phyloP scores from a whole-genome alignment of 2,113 vertebrate genomes.

The Sebastes fasciatus region DNA sequence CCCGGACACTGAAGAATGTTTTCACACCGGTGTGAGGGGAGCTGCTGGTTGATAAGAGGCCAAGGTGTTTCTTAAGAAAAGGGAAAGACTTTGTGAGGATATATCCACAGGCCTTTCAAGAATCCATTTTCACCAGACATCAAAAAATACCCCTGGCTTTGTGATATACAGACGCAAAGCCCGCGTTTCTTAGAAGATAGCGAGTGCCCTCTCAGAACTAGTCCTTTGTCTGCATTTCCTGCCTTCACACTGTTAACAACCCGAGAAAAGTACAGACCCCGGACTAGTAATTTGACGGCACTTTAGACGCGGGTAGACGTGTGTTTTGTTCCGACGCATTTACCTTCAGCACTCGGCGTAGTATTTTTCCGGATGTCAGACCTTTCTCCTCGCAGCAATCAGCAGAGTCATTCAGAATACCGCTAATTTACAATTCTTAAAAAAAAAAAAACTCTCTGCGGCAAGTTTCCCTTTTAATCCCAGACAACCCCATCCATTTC shows the following conservation, averaged over 20 bases:
- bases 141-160: slow-evolving; percentile 60
- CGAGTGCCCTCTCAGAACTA: slow-evolving; percentile 64
- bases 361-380: slow-evolving; percentile 62
- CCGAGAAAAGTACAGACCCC: slow-evolving; percentile 70
- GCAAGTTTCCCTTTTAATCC: slow-evolving; percentile 57
- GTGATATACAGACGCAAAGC: slow-evolving; percentile 59
- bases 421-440: slow-evolving; percentile 60
- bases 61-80: slow-evolving; percentile 40
- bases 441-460: slow-evolving; percentile 31
- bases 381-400: slow-evolving; percentile 63
- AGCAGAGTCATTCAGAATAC: slow-evolving; percentile 55
- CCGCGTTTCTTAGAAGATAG: slow-evolving; percentile 58
- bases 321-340: slow-evolving; percentile 59
- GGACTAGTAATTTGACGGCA: slow-evolving; percentile 70
- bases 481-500: slow-evolving; percentile 37
- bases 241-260: slow-evolving; percentile 68
- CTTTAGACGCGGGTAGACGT: slow-evolving; percentile 63
- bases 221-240: slow-evolving; percentile 73
- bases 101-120: slow-evolving; percentile 61
- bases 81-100: slow-evolving; percentile 48
- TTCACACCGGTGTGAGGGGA: slow-evolving; percentile 48
- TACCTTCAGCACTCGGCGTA: slow-evolving; percentile 52
- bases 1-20: slow-evolving; percentile 68
- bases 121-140: slow-evolving; percentile 67
- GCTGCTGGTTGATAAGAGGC: slow-evolving; percentile 42